Evolutionary conservation across 2,888 invertebrate species (phyloP).

Genomic region (Rhopalosiphum nymphaeae): DNA sequence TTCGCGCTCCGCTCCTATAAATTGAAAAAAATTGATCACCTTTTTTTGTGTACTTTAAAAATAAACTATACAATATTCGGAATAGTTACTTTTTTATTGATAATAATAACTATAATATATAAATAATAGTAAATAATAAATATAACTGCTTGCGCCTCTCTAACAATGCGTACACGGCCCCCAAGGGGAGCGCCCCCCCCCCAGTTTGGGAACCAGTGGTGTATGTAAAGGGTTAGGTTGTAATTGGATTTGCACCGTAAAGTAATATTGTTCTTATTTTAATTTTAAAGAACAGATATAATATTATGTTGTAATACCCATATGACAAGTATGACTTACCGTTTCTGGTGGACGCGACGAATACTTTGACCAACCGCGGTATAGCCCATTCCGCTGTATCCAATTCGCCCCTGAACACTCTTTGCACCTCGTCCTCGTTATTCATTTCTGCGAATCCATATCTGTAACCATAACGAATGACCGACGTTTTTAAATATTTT

Average conservation of each 20-base stretch:
- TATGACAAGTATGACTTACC: constrained; percentile 69
- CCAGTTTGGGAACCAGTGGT: too few species aligned
- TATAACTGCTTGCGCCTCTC: too few species aligned
- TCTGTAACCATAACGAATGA: constrained; percentile 48
- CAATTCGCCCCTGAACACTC: constrained; percentile 71
- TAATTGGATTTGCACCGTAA: not conserved
- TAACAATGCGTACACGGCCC: too few species aligned
- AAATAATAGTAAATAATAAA: too few species aligned
- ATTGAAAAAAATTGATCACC: too few species aligned
- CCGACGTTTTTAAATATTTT: not conserved
- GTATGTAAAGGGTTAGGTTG: not conserved
- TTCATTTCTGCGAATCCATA: constrained; percentile 69
- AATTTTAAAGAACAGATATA: not conserved
- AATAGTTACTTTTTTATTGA: too few species aligned
- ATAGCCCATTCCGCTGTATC: constrained; percentile 71
- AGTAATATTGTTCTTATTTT: not conserved
- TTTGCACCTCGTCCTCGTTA: constrained; percentile 72
- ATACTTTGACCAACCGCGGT: constrained; percentile 71
- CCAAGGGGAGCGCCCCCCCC: too few species aligned
- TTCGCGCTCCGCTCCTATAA: too few species aligned
- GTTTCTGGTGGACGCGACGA: constrained; percentile 71
- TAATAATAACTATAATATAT: too few species aligned
- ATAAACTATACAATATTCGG: too few species aligned
- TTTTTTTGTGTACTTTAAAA: too few species aligned
- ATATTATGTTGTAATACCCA: not conserved